These are phyloP conservation scores for Coracopsis vasa DNA, from an alignment of 2,113 vertebrate species.

Conservation along the genomic window DNA sequence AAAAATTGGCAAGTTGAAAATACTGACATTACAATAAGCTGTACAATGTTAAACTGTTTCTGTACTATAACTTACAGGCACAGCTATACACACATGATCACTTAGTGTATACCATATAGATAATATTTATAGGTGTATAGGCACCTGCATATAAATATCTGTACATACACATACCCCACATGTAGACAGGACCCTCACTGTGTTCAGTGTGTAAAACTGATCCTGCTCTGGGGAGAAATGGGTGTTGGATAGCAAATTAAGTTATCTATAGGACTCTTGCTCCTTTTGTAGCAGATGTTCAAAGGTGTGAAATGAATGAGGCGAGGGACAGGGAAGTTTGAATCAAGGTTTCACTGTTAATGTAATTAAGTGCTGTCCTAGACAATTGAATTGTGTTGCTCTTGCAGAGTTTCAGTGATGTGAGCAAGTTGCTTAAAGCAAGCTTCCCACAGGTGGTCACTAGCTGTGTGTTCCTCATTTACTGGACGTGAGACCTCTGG, in stretches of 20 bases:
- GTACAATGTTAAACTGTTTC: not conserved
- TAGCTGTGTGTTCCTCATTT: slow-evolving; percentile 42
- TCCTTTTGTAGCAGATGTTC: not conserved
- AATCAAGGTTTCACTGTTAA: not conserved
- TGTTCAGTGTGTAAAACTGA: not conserved
- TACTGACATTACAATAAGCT: not conserved
- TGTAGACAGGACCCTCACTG: fast-evolving
- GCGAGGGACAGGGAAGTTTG: not conserved
- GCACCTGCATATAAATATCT: not conserved
- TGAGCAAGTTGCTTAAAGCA: not conserved
- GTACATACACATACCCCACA: not conserved
- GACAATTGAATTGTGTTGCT: not conserved
- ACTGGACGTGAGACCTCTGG: not conserved
- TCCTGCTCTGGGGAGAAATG: not conserved
- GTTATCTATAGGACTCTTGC: not conserved
- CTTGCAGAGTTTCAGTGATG: not conserved
- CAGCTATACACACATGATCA: not conserved
- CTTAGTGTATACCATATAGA: not conserved
- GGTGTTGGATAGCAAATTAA: not conserved
- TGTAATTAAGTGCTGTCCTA: not conserved
- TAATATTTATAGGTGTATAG: not conserved
- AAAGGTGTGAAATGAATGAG: not conserved
- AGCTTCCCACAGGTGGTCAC: slow-evolving; percentile 28
- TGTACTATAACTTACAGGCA: not conserved
- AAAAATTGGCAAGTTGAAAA: not conserved